Conservation (phyloP, 2,797 vertebrate genomes). For the Bucorvus abyssinicus region DNA sequence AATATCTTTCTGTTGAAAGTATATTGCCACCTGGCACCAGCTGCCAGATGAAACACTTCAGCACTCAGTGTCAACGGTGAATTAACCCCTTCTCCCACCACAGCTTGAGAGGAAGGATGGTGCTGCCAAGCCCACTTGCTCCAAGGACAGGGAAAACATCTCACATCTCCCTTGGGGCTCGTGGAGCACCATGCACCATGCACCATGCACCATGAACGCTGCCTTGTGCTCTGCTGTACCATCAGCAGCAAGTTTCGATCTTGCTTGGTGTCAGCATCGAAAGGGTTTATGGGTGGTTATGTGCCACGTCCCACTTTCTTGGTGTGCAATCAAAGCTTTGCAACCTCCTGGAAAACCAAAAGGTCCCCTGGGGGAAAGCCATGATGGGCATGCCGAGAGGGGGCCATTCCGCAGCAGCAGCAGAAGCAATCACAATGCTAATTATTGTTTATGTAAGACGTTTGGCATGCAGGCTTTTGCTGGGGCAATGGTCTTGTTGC, state of each 20-base stretch:
- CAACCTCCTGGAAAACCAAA: not conserved
- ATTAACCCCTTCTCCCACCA: not conserved
- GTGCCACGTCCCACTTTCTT: rapidly evolving
- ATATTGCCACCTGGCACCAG: not conserved
- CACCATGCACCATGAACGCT: no score
- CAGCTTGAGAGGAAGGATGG: not conserved
- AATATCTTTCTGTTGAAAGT: not conserved
- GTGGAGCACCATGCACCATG: rapidly evolving
- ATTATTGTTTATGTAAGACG: not conserved
- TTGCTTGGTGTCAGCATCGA: rapidly evolving
- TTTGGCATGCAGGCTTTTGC: not conserved
- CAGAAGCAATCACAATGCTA: not conserved
- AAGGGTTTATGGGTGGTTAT: not conserved
- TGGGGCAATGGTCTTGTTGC: not conserved
- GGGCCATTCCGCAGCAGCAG: not conserved
- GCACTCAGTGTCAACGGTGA: not conserved
- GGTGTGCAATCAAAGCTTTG: not conserved
- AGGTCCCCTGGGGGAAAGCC: not conserved
- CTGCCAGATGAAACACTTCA: constrained; percentile 9
- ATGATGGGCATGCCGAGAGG: not conserved
- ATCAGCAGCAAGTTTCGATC: not conserved
- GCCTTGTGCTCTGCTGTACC: not conserved
- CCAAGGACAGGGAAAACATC: not conserved
- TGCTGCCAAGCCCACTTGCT: not conserved
- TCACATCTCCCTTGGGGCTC: rapidly evolving